Conservation (phyloP, 2,113 vertebrate species). For the Antigone vipio region DNA sequence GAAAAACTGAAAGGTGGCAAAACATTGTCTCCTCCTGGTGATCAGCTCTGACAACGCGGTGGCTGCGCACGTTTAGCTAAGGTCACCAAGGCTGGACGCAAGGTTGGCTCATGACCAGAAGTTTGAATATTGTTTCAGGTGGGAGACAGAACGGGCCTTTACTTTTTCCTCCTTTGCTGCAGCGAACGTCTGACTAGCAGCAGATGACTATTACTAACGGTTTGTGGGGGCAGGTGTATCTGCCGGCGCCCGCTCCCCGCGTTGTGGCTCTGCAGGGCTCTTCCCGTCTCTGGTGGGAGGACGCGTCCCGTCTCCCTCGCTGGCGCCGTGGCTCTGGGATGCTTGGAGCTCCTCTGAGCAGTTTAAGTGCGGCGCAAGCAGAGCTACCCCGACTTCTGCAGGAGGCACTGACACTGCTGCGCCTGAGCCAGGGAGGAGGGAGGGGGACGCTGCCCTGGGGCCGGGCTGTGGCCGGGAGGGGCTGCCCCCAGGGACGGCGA, state of each 20-base stretch:
- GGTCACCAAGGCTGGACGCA: not conserved
- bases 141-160: not conserved
- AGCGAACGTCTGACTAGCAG: not conserved
- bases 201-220: not conserved
- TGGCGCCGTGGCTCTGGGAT: not conserved
- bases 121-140: fast-evolving
- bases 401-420: not conserved
- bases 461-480: no score
- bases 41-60: fast-evolving
- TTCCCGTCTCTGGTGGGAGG: not conserved
- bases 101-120: fast-evolving
- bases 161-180: no score
- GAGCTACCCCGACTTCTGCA: not conserved
- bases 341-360: not conserved
- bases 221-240: not conserved
- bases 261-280: not conserved
- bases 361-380: fast-evolving
- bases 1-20: not conserved
- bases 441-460: not conserved
- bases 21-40: not conserved
- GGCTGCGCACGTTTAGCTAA: not conserved
- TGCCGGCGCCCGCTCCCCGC: not conserved
- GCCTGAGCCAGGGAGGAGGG: not conserved
- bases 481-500: not conserved
- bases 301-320: fast-evolving